Evolutionary conservation across 2,888 invertebrate species (phyloP).

Genomic region (Lottia gigantea): DNA sequence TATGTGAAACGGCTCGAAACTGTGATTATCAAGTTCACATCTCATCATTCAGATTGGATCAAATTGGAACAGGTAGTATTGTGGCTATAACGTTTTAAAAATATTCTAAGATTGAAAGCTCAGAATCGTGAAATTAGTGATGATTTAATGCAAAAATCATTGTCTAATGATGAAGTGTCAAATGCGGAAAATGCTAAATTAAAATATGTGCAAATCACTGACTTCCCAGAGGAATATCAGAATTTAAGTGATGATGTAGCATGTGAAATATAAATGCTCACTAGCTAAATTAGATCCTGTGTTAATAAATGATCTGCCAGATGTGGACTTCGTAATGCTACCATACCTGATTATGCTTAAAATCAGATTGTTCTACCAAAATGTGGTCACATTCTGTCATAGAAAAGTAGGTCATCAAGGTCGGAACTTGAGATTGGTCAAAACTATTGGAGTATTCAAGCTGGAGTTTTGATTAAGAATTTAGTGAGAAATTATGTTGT

Average conservation of each 20-base stretch:
- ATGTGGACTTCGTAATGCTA: slow-evolving; percentile 5
- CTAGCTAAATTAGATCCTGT: slow-evolving; percentile 10
- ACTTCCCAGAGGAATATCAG: background rate
- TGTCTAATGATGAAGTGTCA: slow-evolving; percentile 6
- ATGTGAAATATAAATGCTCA: slow-evolving; percentile 1
- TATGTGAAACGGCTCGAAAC: background rate
- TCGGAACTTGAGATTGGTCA: slow-evolving; percentile 11
- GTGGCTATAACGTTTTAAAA: background rate
- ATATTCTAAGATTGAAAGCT: background rate
- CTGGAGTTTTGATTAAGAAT: background rate
- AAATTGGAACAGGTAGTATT: background rate
- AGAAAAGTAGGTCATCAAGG: slow-evolving; percentile 11
- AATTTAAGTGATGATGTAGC: background rate
- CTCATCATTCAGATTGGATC: slow-evolving; percentile 3
- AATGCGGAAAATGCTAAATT: background rate
- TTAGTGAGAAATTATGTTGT: slow-evolving; percentile 9
- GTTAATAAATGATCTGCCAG: background rate
- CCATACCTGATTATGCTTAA: slow-evolving; percentile 1
- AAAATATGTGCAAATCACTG: background rate
- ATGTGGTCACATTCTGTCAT: slow-evolving; percentile 9
- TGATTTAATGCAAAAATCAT: background rate
- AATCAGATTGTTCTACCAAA: slow-evolving; percentile 19
- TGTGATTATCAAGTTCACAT: background rate
- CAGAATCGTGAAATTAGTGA: slow-evolving; percentile 1
- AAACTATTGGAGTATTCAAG: slow-evolving; percentile 18